Evolutionary conservation across 2,888 invertebrate genomes (phyloP).

Genomic region (Megastigmus dorsalis): DNA sequence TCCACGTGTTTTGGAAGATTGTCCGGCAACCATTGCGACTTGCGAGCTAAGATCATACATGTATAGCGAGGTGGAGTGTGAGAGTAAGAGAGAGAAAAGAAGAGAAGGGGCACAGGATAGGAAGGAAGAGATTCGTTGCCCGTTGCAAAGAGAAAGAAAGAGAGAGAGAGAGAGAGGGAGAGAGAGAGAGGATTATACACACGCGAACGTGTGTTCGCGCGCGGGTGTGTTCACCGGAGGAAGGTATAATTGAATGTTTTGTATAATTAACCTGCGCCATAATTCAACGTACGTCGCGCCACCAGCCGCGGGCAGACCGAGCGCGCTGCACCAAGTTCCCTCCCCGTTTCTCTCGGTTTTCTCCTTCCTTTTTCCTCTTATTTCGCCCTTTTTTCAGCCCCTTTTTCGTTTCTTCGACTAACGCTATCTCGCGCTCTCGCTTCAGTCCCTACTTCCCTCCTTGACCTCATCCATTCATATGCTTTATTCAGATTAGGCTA

Average conservation of each 20-base stretch:
- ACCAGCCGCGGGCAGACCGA: slow-evolving; percentile 71
- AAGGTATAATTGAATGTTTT: slow-evolving; percentile 75
- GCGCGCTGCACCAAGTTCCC: slow-evolving; percentile 6
- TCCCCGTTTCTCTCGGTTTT: not conserved
- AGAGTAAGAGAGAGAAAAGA: not conserved
- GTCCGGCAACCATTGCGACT: too few species aligned
- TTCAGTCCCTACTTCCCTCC: not conserved
- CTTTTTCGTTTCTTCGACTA: not conserved
- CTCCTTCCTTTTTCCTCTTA: slow-evolving; percentile 25
- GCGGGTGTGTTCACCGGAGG: slow-evolving; percentile 60
- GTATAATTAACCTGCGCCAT: slow-evolving; percentile 75
- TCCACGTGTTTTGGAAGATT: too few species aligned
- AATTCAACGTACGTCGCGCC: slow-evolving; percentile 74
- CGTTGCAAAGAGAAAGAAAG: not conserved
- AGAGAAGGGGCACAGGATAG: too few species aligned
- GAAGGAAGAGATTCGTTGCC: too few species aligned
- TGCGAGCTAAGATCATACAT: too few species aligned
- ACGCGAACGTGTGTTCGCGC: slow-evolving; percentile 43
- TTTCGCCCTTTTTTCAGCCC: not conserved
- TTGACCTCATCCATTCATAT: not conserved
- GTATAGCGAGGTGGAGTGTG: too few species aligned
- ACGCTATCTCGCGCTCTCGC: not conserved
- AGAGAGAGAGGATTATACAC: slow-evolving; percentile 26
- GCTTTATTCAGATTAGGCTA: slow-evolving; percentile 26
- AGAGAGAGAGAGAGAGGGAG: not conserved